A percentile compares a stretch with the other conserved stretches of the same genome.
These are phyloP conservation scores for Elaphurus davidianus DNA, from an alignment of 2,113 vertebrate species.

Conservation along the genomic window DNA sequence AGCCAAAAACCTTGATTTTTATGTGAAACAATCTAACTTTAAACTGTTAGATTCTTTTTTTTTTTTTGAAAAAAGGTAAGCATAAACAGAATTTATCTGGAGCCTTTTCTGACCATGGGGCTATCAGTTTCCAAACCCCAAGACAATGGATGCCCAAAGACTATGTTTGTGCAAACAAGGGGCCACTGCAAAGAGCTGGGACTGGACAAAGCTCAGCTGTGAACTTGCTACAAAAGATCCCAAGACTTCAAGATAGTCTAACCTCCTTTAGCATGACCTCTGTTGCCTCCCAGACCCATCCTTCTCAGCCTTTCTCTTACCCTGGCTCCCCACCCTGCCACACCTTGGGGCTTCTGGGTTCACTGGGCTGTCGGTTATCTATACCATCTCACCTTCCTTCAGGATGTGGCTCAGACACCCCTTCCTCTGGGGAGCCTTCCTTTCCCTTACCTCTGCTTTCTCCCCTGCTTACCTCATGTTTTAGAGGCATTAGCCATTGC, in stretches of 20 bases:
- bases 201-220: not conserved
- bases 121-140: slow-evolving; percentile 2
- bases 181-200: not conserved
- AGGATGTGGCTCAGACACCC: not conserved
- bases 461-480: not conserved
- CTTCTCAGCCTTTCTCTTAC: not conserved
- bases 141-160: slow-evolving; percentile 33
- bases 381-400: not conserved
- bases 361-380: not conserved
- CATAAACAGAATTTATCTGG: not conserved
- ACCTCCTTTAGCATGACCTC: not conserved
- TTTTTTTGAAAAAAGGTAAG: not conserved
- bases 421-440: not conserved
- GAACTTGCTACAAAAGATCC: not conserved
- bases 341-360: not conserved
- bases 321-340: too few relatives aligned
- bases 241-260: not conserved
- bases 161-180: slow-evolving; percentile 25
- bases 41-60: not conserved
- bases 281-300: not conserved
- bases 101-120: not conserved
- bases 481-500: not conserved
- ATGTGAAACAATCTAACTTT: slow-evolving; percentile 26
- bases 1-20: not conserved
- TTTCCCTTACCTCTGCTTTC: not conserved